Percentiles rank a stretch among this genome's conserved stretches.
Evolutionary conservation across 1,140 invertebrate species (phyloP).

Genomic region (Homalodisca vitripennis): DNA sequence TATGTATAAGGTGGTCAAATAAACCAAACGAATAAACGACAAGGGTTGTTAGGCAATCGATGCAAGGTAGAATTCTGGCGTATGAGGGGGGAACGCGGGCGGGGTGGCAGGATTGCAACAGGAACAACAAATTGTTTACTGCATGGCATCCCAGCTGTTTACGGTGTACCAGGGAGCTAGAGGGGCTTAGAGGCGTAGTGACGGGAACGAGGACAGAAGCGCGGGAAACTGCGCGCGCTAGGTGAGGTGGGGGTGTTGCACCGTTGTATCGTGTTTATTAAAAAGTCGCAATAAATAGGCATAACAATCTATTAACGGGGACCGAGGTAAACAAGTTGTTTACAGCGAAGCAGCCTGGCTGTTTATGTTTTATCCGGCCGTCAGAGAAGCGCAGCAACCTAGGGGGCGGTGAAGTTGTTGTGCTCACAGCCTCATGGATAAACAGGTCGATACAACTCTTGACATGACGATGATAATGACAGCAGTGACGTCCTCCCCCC

Average conservation of each 20-base stretch:
- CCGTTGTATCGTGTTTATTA: slow-evolving; percentile 14
- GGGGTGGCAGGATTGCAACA: slow-evolving; percentile 18
- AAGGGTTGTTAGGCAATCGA: too few species aligned
- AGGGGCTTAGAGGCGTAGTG: not conserved
- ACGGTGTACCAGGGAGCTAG: slow-evolving; percentile 29
- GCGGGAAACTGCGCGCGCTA: not conserved
- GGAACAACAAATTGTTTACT: slow-evolving; percentile 21
- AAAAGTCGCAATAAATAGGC: slow-evolving; percentile 1
- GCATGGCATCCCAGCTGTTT: slow-evolving; percentile 28
- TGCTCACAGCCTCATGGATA: slow-evolving; percentile 29
- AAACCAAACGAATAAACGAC: too few species aligned
- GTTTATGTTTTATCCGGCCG: slow-evolving; percentile 24
- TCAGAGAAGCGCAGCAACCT: slow-evolving; percentile 5
- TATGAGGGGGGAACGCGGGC: too few species aligned
- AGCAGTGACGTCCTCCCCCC: too few species aligned
- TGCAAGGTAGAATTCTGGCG: too few species aligned
- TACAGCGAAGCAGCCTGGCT: not conserved
- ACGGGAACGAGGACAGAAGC: not conserved
- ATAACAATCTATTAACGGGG: not conserved
- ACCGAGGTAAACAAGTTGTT: slow-evolving; percentile 18
- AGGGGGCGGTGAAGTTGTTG: slow-evolving; percentile 16
- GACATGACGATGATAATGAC: slow-evolving; percentile 13
- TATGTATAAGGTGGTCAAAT: too few species aligned
- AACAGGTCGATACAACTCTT: slow-evolving; percentile 5
- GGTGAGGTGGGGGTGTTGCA: not conserved